Conservation (phyloP, 2,113 vertebrate genomes). For the Oxyura jamaicensis region DNA sequence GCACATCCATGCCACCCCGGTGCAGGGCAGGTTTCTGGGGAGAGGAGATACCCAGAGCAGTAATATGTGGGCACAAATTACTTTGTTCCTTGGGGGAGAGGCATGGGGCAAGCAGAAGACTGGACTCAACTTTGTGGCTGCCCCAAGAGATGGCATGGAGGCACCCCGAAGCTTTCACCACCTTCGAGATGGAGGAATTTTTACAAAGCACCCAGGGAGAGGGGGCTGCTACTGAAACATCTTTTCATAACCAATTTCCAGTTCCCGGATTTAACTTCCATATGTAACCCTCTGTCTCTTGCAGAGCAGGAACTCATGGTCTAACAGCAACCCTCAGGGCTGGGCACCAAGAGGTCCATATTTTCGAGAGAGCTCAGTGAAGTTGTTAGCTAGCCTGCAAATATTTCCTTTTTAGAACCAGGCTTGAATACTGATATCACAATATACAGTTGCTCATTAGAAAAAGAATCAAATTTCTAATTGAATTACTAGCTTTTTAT, state of each 20-base stretch:
- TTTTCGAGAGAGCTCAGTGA: background rate
- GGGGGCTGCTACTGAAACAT: background rate
- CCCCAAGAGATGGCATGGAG: fast-evolving
- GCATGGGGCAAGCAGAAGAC: background rate
- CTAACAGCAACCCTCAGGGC: background rate
- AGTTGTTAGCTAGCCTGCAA: background rate
- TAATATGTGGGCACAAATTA: fast-evolving
- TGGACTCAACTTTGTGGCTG: fast-evolving
- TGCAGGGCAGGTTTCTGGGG: fast-evolving
- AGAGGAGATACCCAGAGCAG: background rate
- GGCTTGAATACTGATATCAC: background rate
- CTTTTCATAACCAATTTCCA: background rate
- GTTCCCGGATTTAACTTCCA: background rate
- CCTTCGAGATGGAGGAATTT: fast-evolving
- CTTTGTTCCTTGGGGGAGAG: fast-evolving
- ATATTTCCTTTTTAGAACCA: background rate
- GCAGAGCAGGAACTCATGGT: background rate
- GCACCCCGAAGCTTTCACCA: background rate
- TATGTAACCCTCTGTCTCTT: background rate
- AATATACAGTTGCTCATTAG: background rate
- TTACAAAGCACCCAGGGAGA: background rate
- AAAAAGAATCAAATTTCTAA: constrained; percentile 21
- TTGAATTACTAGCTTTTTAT: constrained; percentile 38
- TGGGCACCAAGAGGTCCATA: background rate
- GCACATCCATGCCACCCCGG: fast-evolving